A percentile compares a stretch with the other conserved stretches of the same genome.
Conservation (phyloP, 2,888 invertebrate species). For the Himalopsyche tibetana region DNA sequence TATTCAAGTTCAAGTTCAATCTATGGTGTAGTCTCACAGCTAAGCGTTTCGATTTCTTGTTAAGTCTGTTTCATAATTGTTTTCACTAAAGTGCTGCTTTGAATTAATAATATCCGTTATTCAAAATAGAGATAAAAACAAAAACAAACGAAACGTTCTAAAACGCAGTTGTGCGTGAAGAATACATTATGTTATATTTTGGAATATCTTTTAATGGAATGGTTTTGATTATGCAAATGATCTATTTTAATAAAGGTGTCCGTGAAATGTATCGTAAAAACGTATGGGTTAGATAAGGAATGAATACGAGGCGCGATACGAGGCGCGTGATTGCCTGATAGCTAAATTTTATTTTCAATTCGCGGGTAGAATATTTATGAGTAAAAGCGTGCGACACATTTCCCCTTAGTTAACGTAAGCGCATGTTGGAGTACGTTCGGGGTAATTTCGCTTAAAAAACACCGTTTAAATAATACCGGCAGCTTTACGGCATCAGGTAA, state of each 20-base stretch:
- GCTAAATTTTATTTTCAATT: slow-evolving; percentile 23
- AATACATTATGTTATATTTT: too few relatives aligned
- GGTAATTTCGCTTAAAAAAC: neutral
- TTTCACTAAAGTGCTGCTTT: too few relatives aligned
- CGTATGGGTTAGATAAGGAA: neutral
- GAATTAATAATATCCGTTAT: too few relatives aligned
- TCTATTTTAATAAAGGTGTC: neutral
- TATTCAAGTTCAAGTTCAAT: too few relatives aligned
- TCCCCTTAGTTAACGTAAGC: neutral
- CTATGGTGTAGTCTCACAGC: too few relatives aligned
- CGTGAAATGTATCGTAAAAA: slow-evolving; percentile 8
- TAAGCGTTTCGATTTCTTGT: too few relatives aligned
- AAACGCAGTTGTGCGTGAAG: too few relatives aligned
- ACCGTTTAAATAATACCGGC: neutral
- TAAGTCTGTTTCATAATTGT: too few relatives aligned
- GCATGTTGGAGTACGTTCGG: neutral
- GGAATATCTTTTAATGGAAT: too few relatives aligned
- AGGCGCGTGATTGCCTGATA: neutral
- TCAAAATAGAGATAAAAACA: too few relatives aligned
- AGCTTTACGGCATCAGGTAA: neutral
- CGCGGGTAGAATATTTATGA: slow-evolving; percentile 23
- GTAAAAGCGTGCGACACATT: neutral
- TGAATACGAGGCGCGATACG: neutral
- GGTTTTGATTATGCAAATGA: too few relatives aligned
- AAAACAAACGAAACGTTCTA: too few relatives aligned